Conservation (phyloP, 2,888 invertebrate species). For the Blera fallax region DNA sequence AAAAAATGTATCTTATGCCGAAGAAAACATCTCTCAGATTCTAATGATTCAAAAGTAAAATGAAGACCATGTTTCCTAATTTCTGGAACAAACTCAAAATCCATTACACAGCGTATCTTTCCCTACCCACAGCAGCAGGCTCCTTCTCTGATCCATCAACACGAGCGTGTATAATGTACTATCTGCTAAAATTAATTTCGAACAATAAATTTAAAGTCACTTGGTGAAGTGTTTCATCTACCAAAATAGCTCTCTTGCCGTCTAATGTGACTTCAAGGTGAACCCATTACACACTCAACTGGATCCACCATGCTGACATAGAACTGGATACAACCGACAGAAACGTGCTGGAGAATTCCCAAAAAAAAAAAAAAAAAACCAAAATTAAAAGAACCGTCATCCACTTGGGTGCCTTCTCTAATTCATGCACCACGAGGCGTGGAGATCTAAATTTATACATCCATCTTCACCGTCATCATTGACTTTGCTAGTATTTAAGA, state of each 20-base stretch:
- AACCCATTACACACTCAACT: slow-evolving; percentile 61
- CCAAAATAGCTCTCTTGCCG: slow-evolving; percentile 43
- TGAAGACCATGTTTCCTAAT: slow-evolving; percentile 35
- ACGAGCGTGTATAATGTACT: slow-evolving; percentile 30
- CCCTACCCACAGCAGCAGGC: no score
- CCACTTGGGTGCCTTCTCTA: not conserved
- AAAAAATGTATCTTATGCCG: not conserved
- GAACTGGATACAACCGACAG: not conserved
- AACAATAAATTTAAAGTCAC: slow-evolving; percentile 55
- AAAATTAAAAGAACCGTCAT: slow-evolving; percentile 16
- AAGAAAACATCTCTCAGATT: not conserved
- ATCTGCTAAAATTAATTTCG: slow-evolving; percentile 50
- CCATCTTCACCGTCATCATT: slow-evolving; percentile 39
- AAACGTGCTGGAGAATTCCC: slow-evolving; percentile 46
- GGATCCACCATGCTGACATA: slow-evolving; percentile 16
- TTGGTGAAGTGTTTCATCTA: slow-evolving; percentile 27
- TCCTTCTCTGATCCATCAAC: slow-evolving; percentile 28
- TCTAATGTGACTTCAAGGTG: slow-evolving; percentile 60
- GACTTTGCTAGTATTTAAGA: slow-evolving; percentile 55
- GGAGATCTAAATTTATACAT: slow-evolving; percentile 46
- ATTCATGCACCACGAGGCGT: slow-evolving; percentile 8
- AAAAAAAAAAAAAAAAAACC: slow-evolving; percentile 44
- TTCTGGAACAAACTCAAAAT: slow-evolving; percentile 64
- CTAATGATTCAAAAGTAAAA: slow-evolving; percentile 8
- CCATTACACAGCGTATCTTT: slow-evolving; percentile 5